phyloP scores from a whole-genome alignment of 2,888 invertebrate genomes.

The Brachypalpus laphriformis region DNA sequence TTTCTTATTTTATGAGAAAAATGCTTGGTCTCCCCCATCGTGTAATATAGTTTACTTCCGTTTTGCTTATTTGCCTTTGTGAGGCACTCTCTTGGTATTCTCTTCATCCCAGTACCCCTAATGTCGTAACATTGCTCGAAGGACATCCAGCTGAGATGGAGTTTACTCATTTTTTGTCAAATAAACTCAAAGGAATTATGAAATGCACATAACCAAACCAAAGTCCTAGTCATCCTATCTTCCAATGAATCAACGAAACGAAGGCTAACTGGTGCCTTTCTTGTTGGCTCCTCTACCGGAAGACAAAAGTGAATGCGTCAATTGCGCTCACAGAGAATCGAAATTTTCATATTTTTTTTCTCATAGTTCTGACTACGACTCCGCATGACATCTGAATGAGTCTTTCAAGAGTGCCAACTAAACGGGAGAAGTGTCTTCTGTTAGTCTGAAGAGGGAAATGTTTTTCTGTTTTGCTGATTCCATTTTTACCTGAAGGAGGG shows the following conservation, averaged over 20 bases:
- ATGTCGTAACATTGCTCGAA: background rate
- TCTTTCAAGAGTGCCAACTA: slow-evolving; percentile 12
- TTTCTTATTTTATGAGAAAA: slow-evolving; percentile 23
- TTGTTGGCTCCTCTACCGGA: background rate
- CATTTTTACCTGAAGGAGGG: background rate
- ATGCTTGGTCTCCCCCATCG: slow-evolving; percentile 17
- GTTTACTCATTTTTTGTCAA: background rate
- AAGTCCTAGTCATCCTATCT: background rate
- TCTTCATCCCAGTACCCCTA: background rate
- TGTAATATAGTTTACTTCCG: slow-evolving; percentile 41
- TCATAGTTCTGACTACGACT: background rate
- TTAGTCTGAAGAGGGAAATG: slow-evolving; percentile 31
- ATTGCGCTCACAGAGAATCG: slow-evolving; percentile 14
- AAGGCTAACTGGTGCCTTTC: slow-evolving; percentile 1
- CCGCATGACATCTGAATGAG: background rate
- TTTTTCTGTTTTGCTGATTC: slow-evolving; percentile 16
- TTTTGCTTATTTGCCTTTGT: slow-evolving; percentile 34
- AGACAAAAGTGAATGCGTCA: slow-evolving; percentile 22
- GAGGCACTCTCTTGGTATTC: background rate
- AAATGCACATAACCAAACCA: background rate
- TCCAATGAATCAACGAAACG: background rate
- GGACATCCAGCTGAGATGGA: slow-evolving; percentile 5
- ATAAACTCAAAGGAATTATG: background rate
- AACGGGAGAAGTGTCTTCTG: slow-evolving; percentile 48
- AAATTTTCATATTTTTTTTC: background rate